Conservation (phyloP, 2,797 vertebrate genomes). For the Rhyacichthys aspro region DNA sequence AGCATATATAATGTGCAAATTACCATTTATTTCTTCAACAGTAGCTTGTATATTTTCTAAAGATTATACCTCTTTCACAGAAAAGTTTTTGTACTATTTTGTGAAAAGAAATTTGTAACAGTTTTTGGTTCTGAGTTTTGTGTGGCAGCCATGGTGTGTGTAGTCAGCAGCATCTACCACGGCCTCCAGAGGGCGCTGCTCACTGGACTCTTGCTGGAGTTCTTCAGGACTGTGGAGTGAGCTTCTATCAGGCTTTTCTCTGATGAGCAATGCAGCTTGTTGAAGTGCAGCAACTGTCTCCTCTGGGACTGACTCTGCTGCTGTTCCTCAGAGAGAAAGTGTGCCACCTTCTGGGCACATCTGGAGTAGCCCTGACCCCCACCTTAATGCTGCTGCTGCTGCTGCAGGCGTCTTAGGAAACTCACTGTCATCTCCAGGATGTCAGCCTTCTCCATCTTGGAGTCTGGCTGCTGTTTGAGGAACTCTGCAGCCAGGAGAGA, state of each 20-base stretch:
- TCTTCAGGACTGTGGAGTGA: constrained; percentile 32
- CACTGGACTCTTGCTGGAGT: constrained; percentile 38
- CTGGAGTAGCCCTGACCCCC: constrained; percentile 53
- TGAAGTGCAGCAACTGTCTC: constrained; percentile 30
- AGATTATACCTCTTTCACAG: too few species aligned
- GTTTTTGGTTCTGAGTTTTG: too few species aligned
- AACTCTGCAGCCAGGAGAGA: constrained; percentile 75
- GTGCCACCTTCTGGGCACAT: constrained; percentile 47
- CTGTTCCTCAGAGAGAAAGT: constrained; percentile 25
- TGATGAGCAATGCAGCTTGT: constrained; percentile 47
- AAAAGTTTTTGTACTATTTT: too few species aligned
- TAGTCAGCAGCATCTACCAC: constrained; percentile 53
- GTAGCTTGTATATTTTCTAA: too few species aligned
- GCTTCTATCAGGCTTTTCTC: constrained; percentile 37
- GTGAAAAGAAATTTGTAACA: too few species aligned
- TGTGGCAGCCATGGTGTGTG: background rate
- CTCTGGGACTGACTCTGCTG: constrained; percentile 32
- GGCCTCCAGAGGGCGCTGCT: constrained; percentile 62
- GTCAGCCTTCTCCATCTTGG: constrained; percentile 78
- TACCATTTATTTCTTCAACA: too few species aligned
- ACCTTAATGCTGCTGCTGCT: constrained; percentile 44
- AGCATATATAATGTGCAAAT: too few species aligned
- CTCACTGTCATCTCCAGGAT: constrained; percentile 42
- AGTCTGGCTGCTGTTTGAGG: constrained; percentile 73
- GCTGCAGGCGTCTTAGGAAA: constrained; percentile 21